Evolutionary conservation across 2,888 invertebrate genomes (phyloP).

Genomic region (Synergus gifuensis): DNA sequence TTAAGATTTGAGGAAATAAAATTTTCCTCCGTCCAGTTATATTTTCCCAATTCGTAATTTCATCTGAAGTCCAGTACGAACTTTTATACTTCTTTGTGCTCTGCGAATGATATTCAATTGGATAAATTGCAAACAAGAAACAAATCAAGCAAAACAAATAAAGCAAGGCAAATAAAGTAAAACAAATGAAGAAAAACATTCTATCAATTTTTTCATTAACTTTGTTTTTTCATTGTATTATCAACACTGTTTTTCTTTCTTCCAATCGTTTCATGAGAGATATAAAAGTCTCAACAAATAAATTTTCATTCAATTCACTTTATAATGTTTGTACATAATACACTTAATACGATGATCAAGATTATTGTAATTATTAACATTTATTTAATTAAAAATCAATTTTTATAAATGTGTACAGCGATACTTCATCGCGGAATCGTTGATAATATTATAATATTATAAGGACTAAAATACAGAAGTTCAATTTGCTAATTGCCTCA

Average conservation of each 20-base stretch:
- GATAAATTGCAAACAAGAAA: not conserved
- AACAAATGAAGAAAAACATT: not conserved
- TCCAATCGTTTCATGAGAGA: too few relatives aligned
- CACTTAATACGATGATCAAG: too few relatives aligned
- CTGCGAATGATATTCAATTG: not conserved
- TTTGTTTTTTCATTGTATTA: not conserved
- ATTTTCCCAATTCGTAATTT: not conserved
- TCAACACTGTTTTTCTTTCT: too few relatives aligned
- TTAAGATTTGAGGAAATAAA: not conserved
- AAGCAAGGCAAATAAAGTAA: too few relatives aligned
- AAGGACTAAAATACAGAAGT: not conserved
- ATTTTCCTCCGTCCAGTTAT: not conserved
- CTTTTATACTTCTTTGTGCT: not conserved
- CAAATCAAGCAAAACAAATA: not conserved
- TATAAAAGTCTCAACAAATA: too few relatives aligned
- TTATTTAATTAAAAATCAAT: not conserved
- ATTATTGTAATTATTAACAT: not conserved
- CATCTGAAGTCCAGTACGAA: not conserved
- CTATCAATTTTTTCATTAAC: not conserved
- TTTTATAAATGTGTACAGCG: not conserved
- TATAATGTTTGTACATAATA: too few relatives aligned
- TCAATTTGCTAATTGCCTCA: conserved; percentile 45
- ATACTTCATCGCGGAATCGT: not conserved
- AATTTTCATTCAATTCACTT: too few relatives aligned
- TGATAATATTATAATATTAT: not conserved